Percentiles rank a stretch among this genome's conserved stretches.
Conservation (phyloP, 2,113 vertebrate species). For the Neodon shergylaensis region DNA sequence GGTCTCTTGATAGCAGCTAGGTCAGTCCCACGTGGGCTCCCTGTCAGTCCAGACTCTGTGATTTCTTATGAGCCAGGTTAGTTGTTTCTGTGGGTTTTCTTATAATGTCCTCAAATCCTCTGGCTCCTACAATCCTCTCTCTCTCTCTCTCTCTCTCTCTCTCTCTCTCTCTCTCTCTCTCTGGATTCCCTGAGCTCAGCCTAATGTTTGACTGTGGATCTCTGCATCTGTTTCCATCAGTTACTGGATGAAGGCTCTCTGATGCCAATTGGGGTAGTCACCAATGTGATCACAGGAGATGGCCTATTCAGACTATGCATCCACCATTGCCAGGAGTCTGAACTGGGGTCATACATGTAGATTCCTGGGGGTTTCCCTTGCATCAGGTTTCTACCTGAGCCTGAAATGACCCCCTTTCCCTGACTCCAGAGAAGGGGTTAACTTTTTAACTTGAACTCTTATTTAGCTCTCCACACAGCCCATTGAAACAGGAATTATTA, state of each 20-base stretch:
- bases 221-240: no score
- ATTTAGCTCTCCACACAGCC: conserved; percentile 4
- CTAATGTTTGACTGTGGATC: no score
- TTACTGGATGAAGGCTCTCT: neutral
- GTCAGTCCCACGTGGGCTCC: no score
- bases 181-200: no score
- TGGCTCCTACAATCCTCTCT: no score
- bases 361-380: neutral
- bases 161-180: no score
- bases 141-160: no score
- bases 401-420: neutral
- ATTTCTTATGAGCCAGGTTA: no score
- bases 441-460: neutral
- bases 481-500: neutral
- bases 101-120: no score
- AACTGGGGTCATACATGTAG: neutral
- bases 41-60: no score
- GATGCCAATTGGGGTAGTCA: neutral
- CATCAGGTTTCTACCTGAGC: neutral
- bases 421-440: neutral
- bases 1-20: no score
- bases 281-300: neutral
- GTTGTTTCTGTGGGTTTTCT: no score
- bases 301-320: neutral
- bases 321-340: neutral